Base-by-base conservation (phyloP, 1,140 invertebrate species). In the Drosophila pandora region DNA sequence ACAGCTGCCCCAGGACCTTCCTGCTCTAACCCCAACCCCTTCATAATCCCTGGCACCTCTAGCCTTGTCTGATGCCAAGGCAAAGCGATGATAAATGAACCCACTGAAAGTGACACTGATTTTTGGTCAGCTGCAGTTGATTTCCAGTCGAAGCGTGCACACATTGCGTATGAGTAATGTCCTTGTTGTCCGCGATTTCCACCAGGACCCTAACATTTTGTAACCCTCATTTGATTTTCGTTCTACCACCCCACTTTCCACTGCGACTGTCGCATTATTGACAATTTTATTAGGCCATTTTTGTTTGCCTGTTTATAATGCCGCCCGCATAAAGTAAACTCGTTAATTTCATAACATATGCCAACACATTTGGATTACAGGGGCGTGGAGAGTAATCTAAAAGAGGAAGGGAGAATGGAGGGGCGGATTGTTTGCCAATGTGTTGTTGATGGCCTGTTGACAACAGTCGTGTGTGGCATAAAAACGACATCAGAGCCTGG, bases 321-420 rank as follows among this genome's bases (percentile, higher is more conserved):
- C 48, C 28, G 49, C 54, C 61, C 53, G 53, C 54, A 74, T 64
- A 75, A 75, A 75, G 75, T 62, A 65, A 76, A 76, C 68, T 84
- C 79, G 81, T 85, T 84, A 85, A 80, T 85, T 85, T 71, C 60
- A 64, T 75, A 56, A 55, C 81, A 85, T 69, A 84, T 85, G 81
- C 59, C 52, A 30, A 43, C 58, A 58, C 61, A 58, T 55, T 72
- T 37, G 69, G 45, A 50, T 60, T 39, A 4, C 8, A 2, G 43
- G 10, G 39, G 3, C 8, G 17, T 28, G 25, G 25, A 28, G 25
- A 6, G 25, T 28, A 28, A 28, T 28, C 25, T 4, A 28, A 28
- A 28, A 6, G 25, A 6, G 5, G 7, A 28, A 12, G 10, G n/a
- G 5, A 3, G 47, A 17, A 32, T 13, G 10, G 5, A 21, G 2